Base-by-base conservation (phyloP, 2,113 vertebrate species). In the Mesocricetus auratus region DNA sequence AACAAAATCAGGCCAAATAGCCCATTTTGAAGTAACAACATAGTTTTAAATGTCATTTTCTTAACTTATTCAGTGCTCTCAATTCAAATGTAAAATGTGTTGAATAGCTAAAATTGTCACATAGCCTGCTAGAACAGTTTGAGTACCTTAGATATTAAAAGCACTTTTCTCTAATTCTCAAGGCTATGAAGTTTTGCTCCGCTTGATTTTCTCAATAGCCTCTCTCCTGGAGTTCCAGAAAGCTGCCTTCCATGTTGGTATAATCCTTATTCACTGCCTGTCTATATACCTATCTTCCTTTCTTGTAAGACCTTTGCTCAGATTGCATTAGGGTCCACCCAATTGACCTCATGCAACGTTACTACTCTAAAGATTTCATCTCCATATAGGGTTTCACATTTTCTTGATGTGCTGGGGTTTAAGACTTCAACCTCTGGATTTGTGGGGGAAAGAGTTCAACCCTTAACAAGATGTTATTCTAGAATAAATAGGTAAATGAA, bases 81-180 rank as follows among this genome's bases (percentile, higher is more conserved):
- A 81, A n/a, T 86, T 95, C 31, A 96, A 86, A 58, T 45, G 88
- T 2, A 88, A 91, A 91, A 62, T 2, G 13, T 56, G 87, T 17
- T 24, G 62, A 85, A 56, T 74, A 77, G 22, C 5, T 92, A 90
- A 56, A 10, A 22, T n/a, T 77, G 22, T 74, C 47, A 50, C 81
- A 87, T 86, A 68, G 90, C 73, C 33, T 86, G 47, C 17, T 64
- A 39, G 39, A 79, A 42, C 79, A 86, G 33, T 66, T 31, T 90
- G 45, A 39, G 24, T 58, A 26, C n/a, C 42, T 82, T 83, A 64
- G 86, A 64, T 21, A 73, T 73, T 47, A 96, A 50, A 86, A 86
- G 68, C 50, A 86, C 19, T 89, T 81, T 82, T 94, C n/a, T 90
- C 24, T 79, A 24, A 42, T 26, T 77, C 58, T 68, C 68, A 79